Percentiles rank a stretch among this genome's conserved stretches.
Evolutionary conservation across 2,113 vertebrate genomes (phyloP).

Genomic region (Triplophysa rosa): DNA sequence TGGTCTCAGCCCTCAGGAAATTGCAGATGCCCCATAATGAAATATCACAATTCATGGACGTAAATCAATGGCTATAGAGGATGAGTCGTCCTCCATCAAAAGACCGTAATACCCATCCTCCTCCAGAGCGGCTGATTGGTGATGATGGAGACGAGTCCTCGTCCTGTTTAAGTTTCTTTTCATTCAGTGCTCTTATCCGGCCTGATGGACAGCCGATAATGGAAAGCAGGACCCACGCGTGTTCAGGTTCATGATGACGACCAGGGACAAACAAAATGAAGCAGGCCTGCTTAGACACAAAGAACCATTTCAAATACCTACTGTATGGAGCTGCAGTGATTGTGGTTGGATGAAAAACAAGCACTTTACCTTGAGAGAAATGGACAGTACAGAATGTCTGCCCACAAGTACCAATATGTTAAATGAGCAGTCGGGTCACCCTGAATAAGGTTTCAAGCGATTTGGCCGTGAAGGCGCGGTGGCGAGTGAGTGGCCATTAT

Average conservation of each 20-base stretch:
- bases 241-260: slow-evolving; percentile 40
- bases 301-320: slow-evolving; percentile 8
- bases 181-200: slow-evolving; percentile 45
- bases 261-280: slow-evolving; percentile 34
- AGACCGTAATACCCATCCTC: slow-evolving; percentile 43
- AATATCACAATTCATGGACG: slow-evolving; percentile 48
- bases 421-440: slow-evolving; percentile 42
- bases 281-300: slow-evolving; percentile 24
- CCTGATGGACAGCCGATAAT: slow-evolving; percentile 48
- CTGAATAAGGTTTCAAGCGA: slow-evolving; percentile 39
- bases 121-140: slow-evolving; percentile 48
- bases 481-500: background rate
- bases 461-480: slow-evolving; percentile 13
- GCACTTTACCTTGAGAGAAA: slow-evolving; percentile 42
- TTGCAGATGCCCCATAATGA: slow-evolving; percentile 56
- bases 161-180: slow-evolving; percentile 54
- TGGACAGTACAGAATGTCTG: slow-evolving; percentile 20
- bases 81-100: slow-evolving; percentile 56
- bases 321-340: background rate
- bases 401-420: slow-evolving; percentile 31
- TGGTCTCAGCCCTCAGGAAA: slow-evolving; percentile 53
- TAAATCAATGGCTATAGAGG: slow-evolving; percentile 56
- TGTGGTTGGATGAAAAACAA: slow-evolving; percentile 43
- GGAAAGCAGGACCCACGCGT: slow-evolving; percentile 16
- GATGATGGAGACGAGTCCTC: slow-evolving; percentile 51